Evolutionary conservation across 2,888 invertebrate genomes (phyloP), one percentile per base, ranked within the genome.

Genomic region (Drosophila paranaensis): DNA sequence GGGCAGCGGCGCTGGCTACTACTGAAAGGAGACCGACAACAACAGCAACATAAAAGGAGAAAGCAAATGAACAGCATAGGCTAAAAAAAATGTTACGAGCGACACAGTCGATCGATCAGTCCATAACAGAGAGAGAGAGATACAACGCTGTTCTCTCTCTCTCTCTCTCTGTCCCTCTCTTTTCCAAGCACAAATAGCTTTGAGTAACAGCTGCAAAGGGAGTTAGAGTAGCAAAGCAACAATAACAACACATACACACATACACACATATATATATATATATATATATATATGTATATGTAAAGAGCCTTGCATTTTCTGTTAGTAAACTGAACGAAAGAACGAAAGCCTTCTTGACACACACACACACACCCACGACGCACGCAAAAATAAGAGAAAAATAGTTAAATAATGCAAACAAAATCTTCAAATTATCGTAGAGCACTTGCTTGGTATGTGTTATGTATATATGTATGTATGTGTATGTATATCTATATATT

Each of bases 1-100:
- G 11, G 65, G 74, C 50, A 60, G 61, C 50, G 60, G 69, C 9
- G 58, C 71, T 3, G 67, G 71, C 61, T 88, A 88, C 62, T 84
- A 89, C 53, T 87, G 43, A 61, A 63, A 35, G 42, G 43, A 58
- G 35, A 62, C 33, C 30, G 16, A n/a, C 16, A 46, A 48, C 20
- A 60, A 51, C 39, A 53, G 48, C 33, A 65, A 39, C 51, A n/a
- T n/a, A n/a, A 40, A 51, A 35, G 20, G 16, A 64, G 35, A 35
- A 9, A 30, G 48, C 42, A 27, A 30, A 37, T 13, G 25, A 10
- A 2, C 53, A 39, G 45, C 25, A 33, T 16, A 54, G 25, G n/a
- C 9, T 33, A 8, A 30, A 13, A 13, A 5, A 14, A 40, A 14
- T 35, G 50, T 33, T 57, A 16, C 1, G 20, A 20, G 20, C 20